Evolutionary conservation across 2,888 invertebrate genomes (phyloP), one percentile per base, ranked within the genome.

Genomic region (Siphonodentalium dalli): DNA sequence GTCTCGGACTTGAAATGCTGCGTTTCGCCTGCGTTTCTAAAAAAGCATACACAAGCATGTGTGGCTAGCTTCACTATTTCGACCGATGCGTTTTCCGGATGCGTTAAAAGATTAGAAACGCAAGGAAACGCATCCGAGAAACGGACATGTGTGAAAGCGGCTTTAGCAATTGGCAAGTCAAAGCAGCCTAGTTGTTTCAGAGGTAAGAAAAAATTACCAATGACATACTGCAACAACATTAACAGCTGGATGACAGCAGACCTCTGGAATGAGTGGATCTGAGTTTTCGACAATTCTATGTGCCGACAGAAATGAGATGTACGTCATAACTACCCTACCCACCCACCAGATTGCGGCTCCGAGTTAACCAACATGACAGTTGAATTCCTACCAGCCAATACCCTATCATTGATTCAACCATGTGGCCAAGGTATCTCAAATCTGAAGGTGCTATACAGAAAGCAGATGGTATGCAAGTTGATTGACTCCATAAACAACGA

Each of bases 141-240:
- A n/a, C n/a, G n/a, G n/a, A n/a, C n/a, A n/a, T n/a, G n/a, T n/a
- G n/a, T n/a, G n/a, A n/a, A n/a, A n/a, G n/a, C n/a, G n/a, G n/a
- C n/a, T n/a, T n/a, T 61, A 2, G 43, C 49, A 7, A 58, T 58
- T 18, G 52, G 61, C 6, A 58, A 58, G 24, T 52, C 54, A 26
- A 35, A 34, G 37, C 44, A 54, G 15, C 47, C 54, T 34, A 28
- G 40, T 2, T 56, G 54, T 27, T 48, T 56, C 47, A 8, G 50
- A 20, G 60, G 56, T 11, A 34, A 21, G 37, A 58, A 54, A 37
- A 31, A 26, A 13, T 24, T 56, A 11, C 54, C 60, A 4, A 47
- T 54, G 2, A 33, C n/a, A 2, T 60, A 60, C 40, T n/a, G 29
- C 9, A 37, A 20, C 18, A 55, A 44, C 27, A 28, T 18, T n/a